These are phyloP conservation scores for Tupaia tana DNA, from an alignment of 2,113 vertebrate genomes.

Conservation along the genomic window DNA sequence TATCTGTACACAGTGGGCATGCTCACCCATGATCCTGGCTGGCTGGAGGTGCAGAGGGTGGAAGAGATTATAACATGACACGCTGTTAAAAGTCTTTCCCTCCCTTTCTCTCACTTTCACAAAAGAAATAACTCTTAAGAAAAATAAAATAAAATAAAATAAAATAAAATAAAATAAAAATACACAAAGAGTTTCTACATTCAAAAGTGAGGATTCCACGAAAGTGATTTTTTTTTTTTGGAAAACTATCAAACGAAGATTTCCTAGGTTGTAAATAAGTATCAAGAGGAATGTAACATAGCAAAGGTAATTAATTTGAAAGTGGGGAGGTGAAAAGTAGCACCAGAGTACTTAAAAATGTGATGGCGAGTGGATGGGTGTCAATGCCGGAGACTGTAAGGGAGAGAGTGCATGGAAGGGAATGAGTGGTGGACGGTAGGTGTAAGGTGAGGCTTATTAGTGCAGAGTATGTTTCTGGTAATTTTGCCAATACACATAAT, in stretches of 20 bases:
- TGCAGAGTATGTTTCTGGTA: slow-evolving; percentile 7
- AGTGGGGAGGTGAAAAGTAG: not conserved
- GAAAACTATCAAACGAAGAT: slow-evolving; percentile 48
- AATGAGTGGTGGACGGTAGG: not conserved
- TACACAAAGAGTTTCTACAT: not conserved
- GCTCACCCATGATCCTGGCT: too few relatives aligned
- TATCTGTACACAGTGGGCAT: too few relatives aligned
- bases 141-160: not conserved
- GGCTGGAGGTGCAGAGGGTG: too few relatives aligned
- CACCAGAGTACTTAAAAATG: too few relatives aligned
- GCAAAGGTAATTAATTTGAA: slow-evolving; percentile 53
- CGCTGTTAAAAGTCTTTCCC: too few relatives aligned
- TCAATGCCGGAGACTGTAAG: too few relatives aligned
- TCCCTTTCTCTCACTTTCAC: too few relatives aligned
- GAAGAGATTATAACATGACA: too few relatives aligned
- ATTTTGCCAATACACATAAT: slow-evolving; percentile 56
- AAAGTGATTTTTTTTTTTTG: not conserved
- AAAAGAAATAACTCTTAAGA: too few relatives aligned
- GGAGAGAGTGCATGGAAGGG: too few relatives aligned
- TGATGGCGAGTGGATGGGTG: too few relatives aligned
- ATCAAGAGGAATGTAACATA: not conserved
- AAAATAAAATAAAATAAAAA: not conserved
- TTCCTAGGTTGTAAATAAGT: slow-evolving; percentile 22
- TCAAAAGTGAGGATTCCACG: slow-evolving; percentile 24
- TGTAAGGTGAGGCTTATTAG: slow-evolving; percentile 11